These are phyloP conservation scores for Drosophila truncata DNA, from an alignment of 1,140 invertebrate species.

Conservation along the genomic window DNA sequence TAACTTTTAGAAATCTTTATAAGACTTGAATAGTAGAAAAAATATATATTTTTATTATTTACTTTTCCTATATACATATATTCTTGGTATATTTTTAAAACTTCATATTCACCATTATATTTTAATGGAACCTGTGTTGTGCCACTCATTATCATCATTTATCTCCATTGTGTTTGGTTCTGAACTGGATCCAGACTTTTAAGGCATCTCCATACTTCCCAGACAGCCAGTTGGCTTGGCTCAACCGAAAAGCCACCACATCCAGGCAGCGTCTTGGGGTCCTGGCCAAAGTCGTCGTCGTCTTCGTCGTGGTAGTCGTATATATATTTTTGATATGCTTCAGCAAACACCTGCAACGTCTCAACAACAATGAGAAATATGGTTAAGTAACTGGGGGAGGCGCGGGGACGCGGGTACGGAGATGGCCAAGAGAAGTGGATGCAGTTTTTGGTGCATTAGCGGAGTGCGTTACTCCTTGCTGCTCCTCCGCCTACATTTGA, in stretches of 20 bases:
- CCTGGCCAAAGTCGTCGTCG: conserved; percentile 25
- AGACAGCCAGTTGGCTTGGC: conserved; percentile 27
- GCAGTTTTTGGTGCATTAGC: conserved; percentile 76
- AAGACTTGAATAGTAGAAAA: no score
- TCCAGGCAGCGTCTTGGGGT: conserved; percentile 9
- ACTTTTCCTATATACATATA: no score
- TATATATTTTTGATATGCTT: conserved; percentile 77
- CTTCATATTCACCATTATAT: no score
- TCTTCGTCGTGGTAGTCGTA: conserved; percentile 25
- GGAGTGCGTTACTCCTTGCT: conserved; percentile 60
- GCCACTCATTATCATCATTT: not conserved
- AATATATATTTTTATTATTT: no score
- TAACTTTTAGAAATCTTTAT: no score
- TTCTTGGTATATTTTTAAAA: no score
- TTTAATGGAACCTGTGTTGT: not conserved
- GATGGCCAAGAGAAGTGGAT: conserved; percentile 19
- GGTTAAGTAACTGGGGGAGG: conserved; percentile 59
- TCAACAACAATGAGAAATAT: conserved; percentile 80
- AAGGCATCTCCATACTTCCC: conserved; percentile 4
- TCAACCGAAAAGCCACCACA: conserved; percentile 1
- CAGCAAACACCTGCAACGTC: conserved; percentile 80
- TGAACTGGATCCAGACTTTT: conserved; percentile 16
- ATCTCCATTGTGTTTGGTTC: not conserved
- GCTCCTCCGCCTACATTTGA: conserved; percentile 5
- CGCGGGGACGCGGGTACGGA: no score